Base-by-base conservation (phyloP, 1,140 invertebrate species). In the Drosophila leontia region DNA sequence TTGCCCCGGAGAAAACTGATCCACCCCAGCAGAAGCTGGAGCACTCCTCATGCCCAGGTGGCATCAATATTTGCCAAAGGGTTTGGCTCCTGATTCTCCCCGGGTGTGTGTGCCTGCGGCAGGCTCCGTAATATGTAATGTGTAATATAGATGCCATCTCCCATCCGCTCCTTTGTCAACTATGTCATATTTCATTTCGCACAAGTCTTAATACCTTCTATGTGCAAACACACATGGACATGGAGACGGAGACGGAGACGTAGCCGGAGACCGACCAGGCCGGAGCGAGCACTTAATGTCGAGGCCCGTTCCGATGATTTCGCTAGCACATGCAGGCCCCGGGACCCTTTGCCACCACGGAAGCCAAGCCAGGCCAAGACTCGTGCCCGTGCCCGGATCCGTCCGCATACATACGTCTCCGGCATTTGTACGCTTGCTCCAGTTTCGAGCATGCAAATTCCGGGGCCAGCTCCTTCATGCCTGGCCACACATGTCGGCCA, bases 151-250 rank as follows among this genome's bases (percentile, higher is more conserved):
- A 82, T 82, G 79, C 68, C 75, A 78, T 48, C 74, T 72, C 35
- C 55, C 78, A 48, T 70, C 67, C 70, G 76, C 76, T 81, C 83
- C 86, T 87, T 88, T 87, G 83, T 87, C 84, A 87, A 82, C 68
- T 78, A 88, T 74, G 84, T 88, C 85, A 90, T 88, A 88, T 90
- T 90, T 88, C 84, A 88, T 88, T 88, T 78, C 65, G 78, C 80
- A 72, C 77, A 78, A 80, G 80, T 75, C 85, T 64, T 87, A 87
- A 87, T 87, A 88, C 84, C 84, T 88, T 90, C 68, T 77, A 87
- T 35, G 64, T 63, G 53, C 51, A 58, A 53, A 64, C 67, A 70
- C 26, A 56, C 53, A 53, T 35, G 26, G 12, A 53, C 51, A 51
- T 17, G 64, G 41, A 45, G 48, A 11, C 19, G 64, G 41, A 45